These are phyloP conservation scores for Parnassius apollo DNA, from an alignment of 2,888 invertebrate species.

Conservation along the genomic window DNA sequence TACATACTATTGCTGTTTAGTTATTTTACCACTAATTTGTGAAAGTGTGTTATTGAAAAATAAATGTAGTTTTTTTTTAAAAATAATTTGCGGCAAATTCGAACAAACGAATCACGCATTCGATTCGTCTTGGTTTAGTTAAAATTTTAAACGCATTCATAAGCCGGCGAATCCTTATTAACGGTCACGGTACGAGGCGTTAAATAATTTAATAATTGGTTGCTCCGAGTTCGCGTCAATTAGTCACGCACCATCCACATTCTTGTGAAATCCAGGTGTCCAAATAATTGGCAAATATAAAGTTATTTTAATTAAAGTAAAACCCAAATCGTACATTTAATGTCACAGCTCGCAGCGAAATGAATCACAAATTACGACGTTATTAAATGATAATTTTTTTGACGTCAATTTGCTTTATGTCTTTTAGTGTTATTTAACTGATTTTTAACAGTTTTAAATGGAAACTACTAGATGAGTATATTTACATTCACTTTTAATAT, in stretches of 20 bases:
- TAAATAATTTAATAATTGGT: constrained; percentile 37
- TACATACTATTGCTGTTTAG: too few relatives aligned
- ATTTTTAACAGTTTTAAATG: not conserved
- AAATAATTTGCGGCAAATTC: not conserved
- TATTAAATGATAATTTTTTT: constrained; percentile 5
- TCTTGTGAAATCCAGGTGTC: constrained; percentile 10
- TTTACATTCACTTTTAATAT: too few relatives aligned
- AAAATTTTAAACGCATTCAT: constrained; percentile 30
- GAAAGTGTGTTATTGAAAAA: too few relatives aligned
- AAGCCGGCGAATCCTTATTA: constrained; percentile 31
- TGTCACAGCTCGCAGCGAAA: constrained; percentile 13
- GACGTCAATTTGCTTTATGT: too few relatives aligned
- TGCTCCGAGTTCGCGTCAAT: constrained; percentile 26
- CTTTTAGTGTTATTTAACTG: too few relatives aligned
- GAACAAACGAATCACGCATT: not conserved
- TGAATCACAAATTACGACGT: constrained; percentile 7
- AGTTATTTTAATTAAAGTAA: constrained; percentile 26
- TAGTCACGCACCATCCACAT: constrained; percentile 26
- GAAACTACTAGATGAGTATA: not conserved
- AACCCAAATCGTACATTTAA: constrained; percentile 10
- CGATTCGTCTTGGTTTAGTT: constrained; percentile 27
- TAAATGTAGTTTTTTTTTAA: not conserved
- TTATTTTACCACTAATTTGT: too few relatives aligned
- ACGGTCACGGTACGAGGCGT: constrained; percentile 30
- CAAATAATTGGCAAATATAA: constrained; percentile 25